Evolutionary conservation across 2,888 invertebrate species (phyloP).

Genomic region (Cartodere bifasciata): DNA sequence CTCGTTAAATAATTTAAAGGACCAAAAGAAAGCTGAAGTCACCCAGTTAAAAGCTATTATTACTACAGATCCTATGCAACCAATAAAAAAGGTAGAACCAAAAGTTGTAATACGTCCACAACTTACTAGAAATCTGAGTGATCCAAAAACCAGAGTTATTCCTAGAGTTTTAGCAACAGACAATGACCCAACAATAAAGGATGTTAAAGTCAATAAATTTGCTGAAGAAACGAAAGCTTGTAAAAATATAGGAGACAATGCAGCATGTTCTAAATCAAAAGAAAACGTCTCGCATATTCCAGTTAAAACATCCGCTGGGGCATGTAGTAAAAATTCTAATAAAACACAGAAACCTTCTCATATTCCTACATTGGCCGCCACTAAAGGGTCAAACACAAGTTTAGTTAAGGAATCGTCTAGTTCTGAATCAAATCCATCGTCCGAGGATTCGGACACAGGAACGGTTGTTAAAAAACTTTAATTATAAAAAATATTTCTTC

Average conservation of each 20-base stretch:
- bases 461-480: conserved; percentile 32
- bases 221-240: conserved; percentile 7
- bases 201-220: conserved; percentile 9
- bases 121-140: conserved; percentile 28
- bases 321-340: no score
- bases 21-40: conserved; percentile 8
- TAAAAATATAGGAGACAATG: conserved; percentile 8
- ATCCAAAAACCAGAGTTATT: conserved; percentile 28
- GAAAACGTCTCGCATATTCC: conserved; percentile 7
- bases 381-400: conserved; percentile 12
- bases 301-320: no score
- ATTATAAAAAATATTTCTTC: no score
- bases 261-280: conserved; percentile 1
- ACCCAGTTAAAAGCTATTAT: conserved; percentile 37
- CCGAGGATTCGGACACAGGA: conserved; percentile 34
- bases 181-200: conserved; percentile 13
- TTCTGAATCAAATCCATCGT: conserved; percentile 42
- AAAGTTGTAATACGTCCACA: conserved; percentile 50
- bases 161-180: conserved; percentile 38
- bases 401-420: conserved; percentile 33
- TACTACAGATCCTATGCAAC: conserved; percentile 36
- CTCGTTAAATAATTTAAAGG: conserved; percentile 9
- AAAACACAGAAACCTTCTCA: no score
- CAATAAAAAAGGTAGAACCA: conserved; percentile 38
- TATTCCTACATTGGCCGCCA: no score